Base-by-base conservation (phyloP, 2,113 vertebrate genomes). In the Pteruthius melanotis region DNA sequence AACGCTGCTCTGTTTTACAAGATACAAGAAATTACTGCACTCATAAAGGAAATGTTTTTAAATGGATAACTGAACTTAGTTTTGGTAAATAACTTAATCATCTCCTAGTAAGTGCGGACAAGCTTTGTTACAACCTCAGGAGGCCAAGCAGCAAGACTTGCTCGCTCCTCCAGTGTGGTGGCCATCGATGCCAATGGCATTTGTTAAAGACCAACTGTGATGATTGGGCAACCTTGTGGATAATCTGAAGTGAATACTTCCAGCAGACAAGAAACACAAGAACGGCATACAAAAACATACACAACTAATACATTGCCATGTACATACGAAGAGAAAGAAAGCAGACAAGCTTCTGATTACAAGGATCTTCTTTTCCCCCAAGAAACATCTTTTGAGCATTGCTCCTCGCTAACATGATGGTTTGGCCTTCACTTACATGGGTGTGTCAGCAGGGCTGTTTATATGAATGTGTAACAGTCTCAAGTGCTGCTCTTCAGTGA, bases 231-330 rank as follows among this genome's bases (percentile, higher is more conserved):
- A 85, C 61, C 50, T 69, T 90, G 60, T 81, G 77, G 66, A 81
- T 87, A 95, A 94, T 84, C 59, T 82, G 66, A 85, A 74, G 39
- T 54, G 54, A 96, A 83, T 57, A 57, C 31, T 83, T 94, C 33
- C 61, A 95, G 70, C 33, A 74, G 35, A 79, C 19, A 85, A 94
- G 60, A 76, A 95, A 70, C 21, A 71, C 26, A 56, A 94, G 33
- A 88, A 87, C 7, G 20, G 30, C 31, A n/a, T 35, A 83, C 50
- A 92, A 45, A 91, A 92, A 47, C 8, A 63, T 4, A 71, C 0
- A 1, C 52, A 92, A 27, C 14, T 35, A 88, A 45, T n/a, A 75
- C 17, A 28, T 18, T 39, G 8, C 10, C 42, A 74, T 53, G 68
- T 3, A 65, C 1, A 37, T 49, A 39, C 1, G 2, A 18, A 16